These are phyloP conservation scores for Scelioninae gen. 2 DNA, from an alignment of 2,888 invertebrate genomes.

Conservation along the genomic window DNA sequence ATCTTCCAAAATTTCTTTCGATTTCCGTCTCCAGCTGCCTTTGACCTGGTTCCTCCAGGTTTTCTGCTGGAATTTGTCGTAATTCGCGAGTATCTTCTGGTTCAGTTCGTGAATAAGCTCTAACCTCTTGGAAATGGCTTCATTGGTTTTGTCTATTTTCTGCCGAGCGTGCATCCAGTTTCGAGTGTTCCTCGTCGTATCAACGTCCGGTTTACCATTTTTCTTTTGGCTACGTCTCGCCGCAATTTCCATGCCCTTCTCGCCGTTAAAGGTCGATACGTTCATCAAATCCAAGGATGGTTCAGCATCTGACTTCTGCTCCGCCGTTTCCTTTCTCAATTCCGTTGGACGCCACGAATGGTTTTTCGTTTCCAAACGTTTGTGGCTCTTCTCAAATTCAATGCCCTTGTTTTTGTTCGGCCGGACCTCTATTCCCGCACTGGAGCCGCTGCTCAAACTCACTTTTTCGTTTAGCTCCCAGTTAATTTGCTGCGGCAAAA, in stretches of 20 bases:
- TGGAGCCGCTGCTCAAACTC: conserved; percentile 72
- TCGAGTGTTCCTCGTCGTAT: conserved; percentile 43
- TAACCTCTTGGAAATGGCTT: conserved; percentile 71
- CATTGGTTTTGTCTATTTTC: conserved; percentile 69
- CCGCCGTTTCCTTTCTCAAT: not conserved
- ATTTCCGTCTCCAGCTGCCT: conserved; percentile 27
- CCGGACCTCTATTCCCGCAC: conserved; percentile 67
- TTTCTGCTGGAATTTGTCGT: conserved; percentile 70
- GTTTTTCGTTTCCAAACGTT: conserved; percentile 44
- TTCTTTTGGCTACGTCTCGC: conserved; percentile 66
- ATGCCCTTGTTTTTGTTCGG: conserved; percentile 64
- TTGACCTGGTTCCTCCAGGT: conserved; percentile 64
- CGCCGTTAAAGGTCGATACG: conserved; percentile 66
- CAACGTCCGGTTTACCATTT: conserved; percentile 9
- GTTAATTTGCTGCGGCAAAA: conserved; percentile 64
- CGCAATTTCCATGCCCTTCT: conserved; percentile 61
- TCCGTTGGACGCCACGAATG: not conserved
- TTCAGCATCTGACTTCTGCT: not conserved
- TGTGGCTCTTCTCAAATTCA: conserved; percentile 64
- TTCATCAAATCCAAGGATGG: conserved; percentile 66
- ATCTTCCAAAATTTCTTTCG: conserved; percentile 22
- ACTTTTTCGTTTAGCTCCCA: conserved; percentile 74
- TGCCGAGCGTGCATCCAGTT: conserved; percentile 66
- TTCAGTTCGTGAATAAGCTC: conserved; percentile 72
- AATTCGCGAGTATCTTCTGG: conserved; percentile 72